Evolutionary conservation across 2,888 invertebrate genomes (phyloP).

Genomic region (Zonitis immaculata): DNA sequence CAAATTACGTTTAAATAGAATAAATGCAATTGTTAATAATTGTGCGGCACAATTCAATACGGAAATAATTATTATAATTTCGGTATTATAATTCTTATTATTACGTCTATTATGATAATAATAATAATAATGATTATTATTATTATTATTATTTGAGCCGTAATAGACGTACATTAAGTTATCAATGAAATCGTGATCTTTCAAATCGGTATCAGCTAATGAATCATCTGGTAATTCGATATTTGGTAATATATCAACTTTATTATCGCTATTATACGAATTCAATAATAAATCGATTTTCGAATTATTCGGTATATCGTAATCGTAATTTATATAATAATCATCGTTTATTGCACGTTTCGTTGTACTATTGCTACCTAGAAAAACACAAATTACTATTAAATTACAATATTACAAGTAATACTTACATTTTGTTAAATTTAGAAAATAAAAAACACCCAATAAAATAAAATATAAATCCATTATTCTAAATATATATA

Average conservation of each 20-base stretch:
- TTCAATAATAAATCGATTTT: slow-evolving; percentile 43
- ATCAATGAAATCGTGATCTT: slow-evolving; percentile 67
- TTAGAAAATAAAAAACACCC: slow-evolving; percentile 11
- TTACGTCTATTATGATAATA: too few species aligned
- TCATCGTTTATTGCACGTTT: slow-evolving; percentile 40
- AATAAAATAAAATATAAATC: slow-evolving; percentile 2
- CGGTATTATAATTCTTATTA: slow-evolving; percentile 53
- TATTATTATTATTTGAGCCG: slow-evolving; percentile 52
- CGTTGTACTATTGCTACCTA: slow-evolving; percentile 30
- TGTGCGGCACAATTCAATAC: slow-evolving; percentile 52
- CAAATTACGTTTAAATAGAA: slow-evolving; percentile 43
- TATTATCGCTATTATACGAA: slow-evolving; percentile 43
- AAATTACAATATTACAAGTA: neutral
- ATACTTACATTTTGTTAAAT: slow-evolving; percentile 14
- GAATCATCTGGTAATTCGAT: slow-evolving; percentile 60
- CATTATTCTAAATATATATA: too few species aligned
- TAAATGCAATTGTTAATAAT: slow-evolving; percentile 50
- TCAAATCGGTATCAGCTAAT: slow-evolving; percentile 60
- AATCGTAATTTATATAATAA: slow-evolving; percentile 46
- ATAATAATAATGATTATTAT: slow-evolving; percentile 18
- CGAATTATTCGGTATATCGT: slow-evolving; percentile 40
- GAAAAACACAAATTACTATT: neutral
- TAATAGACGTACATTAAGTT: slow-evolving; percentile 70
- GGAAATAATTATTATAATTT: slow-evolving; percentile 47
- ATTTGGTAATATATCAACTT: slow-evolving; percentile 50